phyloP scores from a whole-genome alignment of 2,113 vertebrate genomes.

The Opisthocomus hoazin region DNA sequence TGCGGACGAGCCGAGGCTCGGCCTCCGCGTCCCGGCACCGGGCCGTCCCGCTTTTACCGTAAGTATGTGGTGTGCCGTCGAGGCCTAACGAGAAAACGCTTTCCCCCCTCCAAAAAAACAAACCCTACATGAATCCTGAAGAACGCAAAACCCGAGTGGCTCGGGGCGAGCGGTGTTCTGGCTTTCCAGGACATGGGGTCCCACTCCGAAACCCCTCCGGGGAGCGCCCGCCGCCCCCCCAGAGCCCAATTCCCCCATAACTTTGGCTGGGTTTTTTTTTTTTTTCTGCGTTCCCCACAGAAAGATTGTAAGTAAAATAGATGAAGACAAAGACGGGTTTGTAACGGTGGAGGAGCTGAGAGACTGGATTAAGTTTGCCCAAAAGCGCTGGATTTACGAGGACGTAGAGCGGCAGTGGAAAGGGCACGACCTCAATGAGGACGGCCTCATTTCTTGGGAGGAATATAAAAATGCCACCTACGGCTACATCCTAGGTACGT shows the following conservation, averaged over 20 bases:
- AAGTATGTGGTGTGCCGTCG: too few species aligned
- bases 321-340: slow-evolving; percentile 90
- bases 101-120: too few species aligned
- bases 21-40: too few species aligned
- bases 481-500: slow-evolving; percentile 90
- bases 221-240: background rate
- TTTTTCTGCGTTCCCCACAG: slow-evolving; percentile 75
- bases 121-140: too few species aligned
- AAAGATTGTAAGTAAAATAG: slow-evolving; percentile 93
- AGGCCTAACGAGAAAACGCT: background rate
- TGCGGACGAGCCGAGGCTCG: too few species aligned
- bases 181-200: too few species aligned
- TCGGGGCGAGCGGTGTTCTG: too few species aligned
- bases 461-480: slow-evolving; percentile 99
- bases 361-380: slow-evolving; percentile 93
- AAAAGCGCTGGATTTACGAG: slow-evolving; percentile 96
- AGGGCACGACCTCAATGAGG: slow-evolving; percentile 93
- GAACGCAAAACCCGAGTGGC: background rate
- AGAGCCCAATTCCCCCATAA: slow-evolving; percentile 46
- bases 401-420: slow-evolving; percentile 97
- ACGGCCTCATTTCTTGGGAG: slow-evolving; percentile 90
- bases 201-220: too few species aligned
- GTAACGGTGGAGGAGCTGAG: slow-evolving; percentile 93
- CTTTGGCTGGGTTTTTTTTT: slow-evolving; percentile 53
- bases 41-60: too few species aligned